Conservation (phyloP, 2,888 invertebrate genomes). For the Agrilus biguttatus region DNA sequence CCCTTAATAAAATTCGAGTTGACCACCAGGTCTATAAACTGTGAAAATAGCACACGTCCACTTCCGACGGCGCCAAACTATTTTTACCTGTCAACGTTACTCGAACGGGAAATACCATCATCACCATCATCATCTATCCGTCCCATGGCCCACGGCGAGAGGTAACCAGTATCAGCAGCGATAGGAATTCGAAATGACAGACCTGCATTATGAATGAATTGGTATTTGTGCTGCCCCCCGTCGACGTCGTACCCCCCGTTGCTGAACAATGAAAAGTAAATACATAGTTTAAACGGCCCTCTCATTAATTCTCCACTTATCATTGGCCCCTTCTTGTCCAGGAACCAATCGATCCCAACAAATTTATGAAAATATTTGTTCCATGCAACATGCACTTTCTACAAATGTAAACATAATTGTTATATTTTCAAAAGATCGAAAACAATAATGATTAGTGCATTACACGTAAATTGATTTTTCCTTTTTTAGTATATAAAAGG, state of each 20-base stretch:
- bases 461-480: too few species aligned
- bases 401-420: too few species aligned
- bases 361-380: too few species aligned
- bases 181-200: slow-evolving; percentile 22
- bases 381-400: too few species aligned
- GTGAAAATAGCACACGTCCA: slow-evolving; percentile 1
- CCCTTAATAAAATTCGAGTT: too few species aligned
- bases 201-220: slow-evolving; percentile 19
- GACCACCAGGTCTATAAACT: too few species aligned
- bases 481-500: too few species aligned
- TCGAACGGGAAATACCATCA: slow-evolving; percentile 8
- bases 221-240: slow-evolving; percentile 14
- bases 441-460: too few species aligned
- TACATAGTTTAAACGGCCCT: slow-evolving; percentile 10
- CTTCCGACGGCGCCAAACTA: slow-evolving; percentile 16
- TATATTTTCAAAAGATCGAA: too few species aligned
- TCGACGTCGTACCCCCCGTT: slow-evolving; percentile 13
- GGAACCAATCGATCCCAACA: too few species aligned
- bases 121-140: not conserved
- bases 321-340: slow-evolving; percentile 1
- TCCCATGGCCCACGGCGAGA: too few species aligned
- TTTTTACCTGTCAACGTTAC: slow-evolving; percentile 13
- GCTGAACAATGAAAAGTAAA: slow-evolving; percentile 15
- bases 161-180: slow-evolving; percentile 13
- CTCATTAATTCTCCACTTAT: slow-evolving; percentile 13